Base-by-base conservation (phyloP, 2,797 vertebrate genomes). In the Forpus xanthops region DNA sequence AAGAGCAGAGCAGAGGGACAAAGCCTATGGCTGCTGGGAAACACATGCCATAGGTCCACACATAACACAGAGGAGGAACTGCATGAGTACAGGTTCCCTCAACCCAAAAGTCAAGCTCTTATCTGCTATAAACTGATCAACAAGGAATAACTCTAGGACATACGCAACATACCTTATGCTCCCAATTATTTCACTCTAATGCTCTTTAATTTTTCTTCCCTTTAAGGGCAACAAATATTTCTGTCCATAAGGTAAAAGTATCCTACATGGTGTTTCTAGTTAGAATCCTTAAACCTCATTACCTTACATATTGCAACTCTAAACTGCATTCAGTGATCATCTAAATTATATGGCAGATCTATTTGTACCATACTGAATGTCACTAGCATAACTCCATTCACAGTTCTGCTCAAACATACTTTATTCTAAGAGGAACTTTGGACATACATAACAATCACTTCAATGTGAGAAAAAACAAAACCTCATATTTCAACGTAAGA, bases 221-320 rank as follows among this genome's bases (percentile, higher is more conserved):
- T 89, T 79, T 52, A 85, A 67, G 12, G 70, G 68, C 35, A 79
- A 49, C 27, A 55, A 87, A 28, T 76, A 67, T 31, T 60, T 85
- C 67, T 80, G 61, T 66, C 84, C 84, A 92, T 84, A 89, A 89
- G 75, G 81, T 77, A 18, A 47, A 78, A 93, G 39, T 56, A 55
- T 55, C 58, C 58, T 52, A 85, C 50, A 30, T 55, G 35, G 58
- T 50, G 61, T 20, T 93, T 86, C 89, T 85, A 37, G 47, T 81
- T 66, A 78, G 60, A 94, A 88, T 67, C 70, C 85, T 91, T 88
- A 91, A 93, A 52, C 67, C 73, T 89, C 72, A 89, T 93, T 96
- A 82, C 23, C 30, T 83, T 37, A 37, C 28, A 72, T 70, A 47
- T 39, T 67, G 25, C 66, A 79, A 75, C 50, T 60, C 24, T 89